Evolutionary conservation across 2,888 invertebrate genomes (phyloP).

Genomic region (Apamea epomidion): DNA sequence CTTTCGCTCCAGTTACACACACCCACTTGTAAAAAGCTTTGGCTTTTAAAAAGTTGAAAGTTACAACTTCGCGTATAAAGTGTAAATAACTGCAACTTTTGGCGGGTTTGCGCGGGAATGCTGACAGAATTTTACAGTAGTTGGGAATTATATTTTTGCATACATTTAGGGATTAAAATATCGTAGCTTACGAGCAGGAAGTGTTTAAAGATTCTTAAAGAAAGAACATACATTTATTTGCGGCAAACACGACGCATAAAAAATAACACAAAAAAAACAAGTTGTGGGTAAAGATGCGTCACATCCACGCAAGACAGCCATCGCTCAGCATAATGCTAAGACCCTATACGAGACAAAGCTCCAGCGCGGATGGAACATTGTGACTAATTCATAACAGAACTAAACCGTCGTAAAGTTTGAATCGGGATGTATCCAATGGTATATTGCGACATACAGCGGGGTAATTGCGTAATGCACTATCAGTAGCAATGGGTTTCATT

Average conservation of each 20-base stretch:
- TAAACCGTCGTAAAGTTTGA: not conserved
- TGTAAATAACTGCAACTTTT: slow-evolving; percentile 37
- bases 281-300: too few relatives aligned
- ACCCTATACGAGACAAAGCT: too few relatives aligned
- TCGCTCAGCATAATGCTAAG: too few relatives aligned
- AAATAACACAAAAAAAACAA: too few relatives aligned
- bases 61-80: slow-evolving; percentile 42
- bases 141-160: not conserved
- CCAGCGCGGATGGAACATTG: not conserved
- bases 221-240: too few relatives aligned
- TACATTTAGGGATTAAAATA: not conserved
- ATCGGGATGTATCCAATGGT: not conserved
- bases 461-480: too few relatives aligned
- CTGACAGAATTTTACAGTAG: slow-evolving; percentile 21
- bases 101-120: slow-evolving; percentile 6
- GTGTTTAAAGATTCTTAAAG: not conserved
- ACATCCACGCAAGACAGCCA: too few relatives aligned
- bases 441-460: not conserved
- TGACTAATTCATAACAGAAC: not conserved
- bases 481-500: too few relatives aligned
- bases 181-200: not conserved
- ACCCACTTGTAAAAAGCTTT: slow-evolving; percentile 42
- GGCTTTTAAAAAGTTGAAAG: slow-evolving; percentile 42
- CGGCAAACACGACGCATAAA: too few relatives aligned
- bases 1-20: slow-evolving; percentile 48